Evolutionary conservation across 2,113 vertebrate genomes (phyloP).

Genomic region (Hippolais icterina): DNA sequence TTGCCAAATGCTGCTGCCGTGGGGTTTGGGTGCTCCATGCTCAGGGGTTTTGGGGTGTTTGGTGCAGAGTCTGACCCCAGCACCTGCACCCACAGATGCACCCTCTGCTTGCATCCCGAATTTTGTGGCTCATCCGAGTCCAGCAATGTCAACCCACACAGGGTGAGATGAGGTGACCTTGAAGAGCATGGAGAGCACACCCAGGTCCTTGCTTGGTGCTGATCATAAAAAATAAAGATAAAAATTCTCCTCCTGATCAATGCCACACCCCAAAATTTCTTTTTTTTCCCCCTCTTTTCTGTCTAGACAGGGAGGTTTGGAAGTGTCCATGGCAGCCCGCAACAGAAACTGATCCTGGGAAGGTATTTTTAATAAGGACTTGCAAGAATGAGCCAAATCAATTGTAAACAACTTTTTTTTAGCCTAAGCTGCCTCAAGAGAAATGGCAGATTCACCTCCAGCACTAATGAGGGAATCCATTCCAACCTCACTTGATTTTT

Average conservation of each 20-base stretch:
- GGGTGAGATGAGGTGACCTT: neutral
- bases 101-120: fast-evolving
- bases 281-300: neutral
- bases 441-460: neutral
- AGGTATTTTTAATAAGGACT: neutral
- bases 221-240: no score
- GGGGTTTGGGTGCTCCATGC: fast-evolving
- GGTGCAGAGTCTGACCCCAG: neutral
- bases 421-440: neutral
- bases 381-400: neutral
- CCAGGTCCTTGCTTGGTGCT: neutral
- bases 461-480: neutral
- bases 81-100: neutral
- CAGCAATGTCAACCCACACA: fast-evolving
- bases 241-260: neutral
- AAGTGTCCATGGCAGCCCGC: neutral
- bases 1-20: fast-evolving
- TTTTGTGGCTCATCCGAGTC: fast-evolving
- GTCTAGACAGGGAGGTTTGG: neutral
- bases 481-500: neutral
- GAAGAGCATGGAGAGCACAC: neutral
- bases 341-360: neutral
- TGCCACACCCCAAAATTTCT: neutral
- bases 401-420: neutral
- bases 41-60: neutral